These are phyloP conservation scores for Listronotus bonariensis DNA, from an alignment of 1,140 invertebrate species.

Conservation along the genomic window DNA sequence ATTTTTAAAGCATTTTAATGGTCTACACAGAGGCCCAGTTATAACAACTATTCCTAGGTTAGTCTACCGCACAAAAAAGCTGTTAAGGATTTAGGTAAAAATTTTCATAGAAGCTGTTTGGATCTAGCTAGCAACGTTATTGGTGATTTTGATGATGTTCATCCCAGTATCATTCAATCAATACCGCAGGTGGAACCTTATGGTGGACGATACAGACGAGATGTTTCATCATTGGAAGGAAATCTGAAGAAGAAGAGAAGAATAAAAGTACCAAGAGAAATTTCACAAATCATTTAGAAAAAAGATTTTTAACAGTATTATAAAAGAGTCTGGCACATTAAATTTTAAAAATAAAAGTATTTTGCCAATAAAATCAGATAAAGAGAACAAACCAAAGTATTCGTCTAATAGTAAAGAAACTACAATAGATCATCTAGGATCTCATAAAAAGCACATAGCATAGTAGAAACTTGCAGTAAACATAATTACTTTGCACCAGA, in stretches of 20 bases:
- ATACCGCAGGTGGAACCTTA: constrained; percentile 16
- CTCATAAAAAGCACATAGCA: too few species aligned
- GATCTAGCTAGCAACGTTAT: constrained; percentile 41
- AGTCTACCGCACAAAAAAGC: constrained; percentile 36
- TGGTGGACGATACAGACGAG: constrained; percentile 16
- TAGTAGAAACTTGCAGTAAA: not conserved
- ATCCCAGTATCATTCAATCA: constrained; percentile 14
- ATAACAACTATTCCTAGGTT: constrained; percentile 38
- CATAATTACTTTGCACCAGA: not conserved
- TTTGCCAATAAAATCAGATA: too few species aligned
- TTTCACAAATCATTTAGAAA: not conserved
- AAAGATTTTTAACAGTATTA: not conserved
- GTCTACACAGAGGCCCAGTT: constrained; percentile 34
- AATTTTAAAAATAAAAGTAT: too few species aligned
- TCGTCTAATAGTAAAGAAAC: not conserved
- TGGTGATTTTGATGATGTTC: constrained; percentile 40
- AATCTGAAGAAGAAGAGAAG: not conserved
- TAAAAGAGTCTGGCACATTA: not conserved
- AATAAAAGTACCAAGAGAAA: not conserved
- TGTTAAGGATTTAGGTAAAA: constrained; percentile 41
- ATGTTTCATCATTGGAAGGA: not conserved
- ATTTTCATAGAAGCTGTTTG: constrained; percentile 38
- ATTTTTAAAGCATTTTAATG: constrained; percentile 36
- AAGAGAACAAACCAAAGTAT: too few species aligned
- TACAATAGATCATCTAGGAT: too few species aligned